Evolutionary conservation across 2,888 invertebrate genomes (phyloP), one percentile per base, ranked within the genome.

Genomic region (Drosophila nigritarsus): DNA sequence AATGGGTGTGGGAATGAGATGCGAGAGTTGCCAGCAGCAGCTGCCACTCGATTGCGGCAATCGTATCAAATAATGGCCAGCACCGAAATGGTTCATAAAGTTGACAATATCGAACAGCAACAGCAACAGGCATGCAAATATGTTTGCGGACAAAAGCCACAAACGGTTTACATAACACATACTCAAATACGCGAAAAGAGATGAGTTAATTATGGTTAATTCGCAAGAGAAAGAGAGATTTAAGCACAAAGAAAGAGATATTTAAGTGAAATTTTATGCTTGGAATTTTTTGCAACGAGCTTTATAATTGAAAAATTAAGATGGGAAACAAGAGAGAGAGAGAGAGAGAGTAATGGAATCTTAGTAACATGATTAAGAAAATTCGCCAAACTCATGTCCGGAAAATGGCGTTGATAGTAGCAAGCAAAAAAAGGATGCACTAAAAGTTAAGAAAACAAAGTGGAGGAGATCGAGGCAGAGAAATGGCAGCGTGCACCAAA

Each of bases 61-160:
- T 71, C 73, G 60, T 40, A 64, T 64, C 61, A 53, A 65, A 71
- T 71, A 71, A 73, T 73, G 67, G 38, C 54, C 60, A 67, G 65
- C 62, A 65, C 29, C 60, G 49, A 81, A 72, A 55, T 66, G 66
- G 55, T 80, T 80, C 83, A 84, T 87, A 75, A 82, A 83, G 75
- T 69, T 74, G 78, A 74, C 75, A 78, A 60, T 54, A 56, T 51
- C 60, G 54, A 55, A 29, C 18, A 27, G n/a, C 50, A 50, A 20
- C 24, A 24, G 20, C 34, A 24, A 42, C 60, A 55, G 40, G 20
- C 55, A 55, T 67, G 68, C 70, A 67, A 70, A 70, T 61, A 55
- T 32, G 50, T 55, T 38, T 50, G 40, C 30, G 50, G n/a, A 30
- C 50, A 42, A 30, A 54, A 54, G n/a, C 24, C 34, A 20, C 54